These are phyloP conservation scores for Pegoplata infirma DNA, from an alignment of 2,888 invertebrate species.

Conservation along the genomic window DNA sequence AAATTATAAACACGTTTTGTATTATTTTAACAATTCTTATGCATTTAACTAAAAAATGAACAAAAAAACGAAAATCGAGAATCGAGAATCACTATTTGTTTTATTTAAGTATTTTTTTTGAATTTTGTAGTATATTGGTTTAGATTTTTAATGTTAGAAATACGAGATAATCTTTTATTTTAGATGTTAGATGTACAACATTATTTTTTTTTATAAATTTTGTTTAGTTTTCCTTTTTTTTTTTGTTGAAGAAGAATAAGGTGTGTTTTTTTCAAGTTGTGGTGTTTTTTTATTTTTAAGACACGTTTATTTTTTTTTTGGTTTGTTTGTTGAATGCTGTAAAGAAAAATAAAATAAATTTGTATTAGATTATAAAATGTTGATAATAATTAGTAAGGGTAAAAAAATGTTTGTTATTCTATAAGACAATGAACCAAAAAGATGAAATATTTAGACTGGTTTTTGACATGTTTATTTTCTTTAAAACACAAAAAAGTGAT, in stretches of 20 bases:
- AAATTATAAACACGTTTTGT: constrained; percentile 57
- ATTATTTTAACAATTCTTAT: constrained; percentile 1
- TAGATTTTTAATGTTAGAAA: not conserved
- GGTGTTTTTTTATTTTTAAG: constrained; percentile 12
- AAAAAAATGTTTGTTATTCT: not conserved
- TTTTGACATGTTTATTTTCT: constrained; percentile 36
- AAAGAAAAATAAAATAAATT: constrained; percentile 33
- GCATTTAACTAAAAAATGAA: no score
- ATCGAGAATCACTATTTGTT: no score
- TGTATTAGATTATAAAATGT: constrained; percentile 47
- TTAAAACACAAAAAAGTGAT: not conserved
- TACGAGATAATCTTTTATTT: not conserved
- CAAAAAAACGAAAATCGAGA: not conserved
- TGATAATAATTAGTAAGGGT: constrained; percentile 42
- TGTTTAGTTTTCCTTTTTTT: constrained; percentile 1
- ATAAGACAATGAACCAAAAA: not conserved
- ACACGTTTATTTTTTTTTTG: constrained; percentile 27
- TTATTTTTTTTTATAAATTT: not conserved
- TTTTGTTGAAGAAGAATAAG: constrained; percentile 22
- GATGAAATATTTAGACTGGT: constrained; percentile 21
- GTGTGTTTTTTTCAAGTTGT: constrained; percentile 34
- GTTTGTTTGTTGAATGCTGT: constrained; percentile 34
- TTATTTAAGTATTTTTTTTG: not conserved
- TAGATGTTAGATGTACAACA: not conserved
- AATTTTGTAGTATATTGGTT: not conserved